Evolutionary conservation across 2,888 invertebrate genomes (phyloP), one percentile per base, ranked within the genome.

Genomic region (Torymus texanus): DNA sequence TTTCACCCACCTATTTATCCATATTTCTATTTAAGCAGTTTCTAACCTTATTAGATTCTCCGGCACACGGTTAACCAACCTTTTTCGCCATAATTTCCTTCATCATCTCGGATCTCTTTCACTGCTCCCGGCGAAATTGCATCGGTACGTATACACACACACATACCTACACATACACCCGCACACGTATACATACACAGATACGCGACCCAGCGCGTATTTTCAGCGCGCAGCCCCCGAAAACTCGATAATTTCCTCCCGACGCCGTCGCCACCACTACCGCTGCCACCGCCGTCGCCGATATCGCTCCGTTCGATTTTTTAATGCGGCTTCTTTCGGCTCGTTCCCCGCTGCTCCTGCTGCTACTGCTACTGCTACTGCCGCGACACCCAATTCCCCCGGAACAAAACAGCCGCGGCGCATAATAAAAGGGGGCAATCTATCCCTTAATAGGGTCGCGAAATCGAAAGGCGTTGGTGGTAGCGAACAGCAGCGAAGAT

Each of bases 361-460:
- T 29, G 13, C 63, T 63, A 68, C 75, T 21, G 24, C 29, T 5
- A 29, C 29, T 5, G 29, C 29, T 29, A 21, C 55, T 2, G 13
- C n/a, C 55, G 13, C 63, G 73, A 68, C 75, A 70, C 41, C 70
- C 68, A 61, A 55, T 70, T 76, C 63, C 55, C 29, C 41, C 41
- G 76, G 68, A 75, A 75, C 75, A 75, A 75, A 75, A 68, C 75
- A 75, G 62, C 75, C 59, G 56, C 58, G 53, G 41, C 18, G 62
- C 61, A 62, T 68, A 68, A 68, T 75, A 75, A 75, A 62, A 61
- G 65, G 56, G 74, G 14, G 65, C 75, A 67, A 70, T 76, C 67
- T 70, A 76, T 65, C 65, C 66, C 29, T 59, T 77, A 72, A 77
- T 77, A 55, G 77, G 53, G 72, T 77, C 72, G 72, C 29, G 66